phyloP scores from a whole-genome alignment of 2,888 invertebrate genomes.

The Timandra comae region DNA sequence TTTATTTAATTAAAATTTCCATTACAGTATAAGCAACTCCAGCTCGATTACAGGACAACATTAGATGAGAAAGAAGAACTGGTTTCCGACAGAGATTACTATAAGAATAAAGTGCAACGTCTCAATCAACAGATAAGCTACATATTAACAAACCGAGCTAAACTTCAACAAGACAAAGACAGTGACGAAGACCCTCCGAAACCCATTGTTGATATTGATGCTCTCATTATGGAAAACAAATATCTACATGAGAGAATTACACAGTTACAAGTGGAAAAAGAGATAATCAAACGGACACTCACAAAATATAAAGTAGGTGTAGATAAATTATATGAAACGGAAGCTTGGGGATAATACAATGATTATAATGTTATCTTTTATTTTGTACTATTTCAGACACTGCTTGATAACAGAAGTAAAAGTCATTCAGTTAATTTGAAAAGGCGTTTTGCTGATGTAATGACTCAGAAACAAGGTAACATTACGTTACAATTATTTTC shows the following conservation, averaged over 20 bases:
- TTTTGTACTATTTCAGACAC: conserved; percentile 71
- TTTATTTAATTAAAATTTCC: conserved; percentile 6
- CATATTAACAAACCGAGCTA: conserved; percentile 69
- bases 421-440: conserved; percentile 83
- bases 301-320: conserved; percentile 82
- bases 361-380: too few species aligned
- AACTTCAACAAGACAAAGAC: conserved; percentile 40
- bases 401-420: conserved; percentile 83
- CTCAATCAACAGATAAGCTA: conserved; percentile 87
- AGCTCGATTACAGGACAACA: conserved; percentile 85
- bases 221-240: conserved; percentile 88
- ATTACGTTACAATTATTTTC: background rate
- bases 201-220: conserved; percentile 85
- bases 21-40: conserved; percentile 81
- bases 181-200: conserved; percentile 43
- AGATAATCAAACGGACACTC: conserved; percentile 82
- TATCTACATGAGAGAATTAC: conserved; percentile 88
- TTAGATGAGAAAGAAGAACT: conserved; percentile 91
- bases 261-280: conserved; percentile 87
- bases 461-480: conserved; percentile 90
- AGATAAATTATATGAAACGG: conserved; percentile 8
- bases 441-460: conserved; percentile 81
- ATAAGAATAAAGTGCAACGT: conserved; percentile 88
- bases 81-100: conserved; percentile 87
- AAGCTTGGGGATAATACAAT: too few species aligned